Percentiles rank a stretch among this genome's conserved stretches.
Evolutionary conservation across 1,140 invertebrate species (phyloP).

Genomic region (Chlorops oryzae): DNA sequence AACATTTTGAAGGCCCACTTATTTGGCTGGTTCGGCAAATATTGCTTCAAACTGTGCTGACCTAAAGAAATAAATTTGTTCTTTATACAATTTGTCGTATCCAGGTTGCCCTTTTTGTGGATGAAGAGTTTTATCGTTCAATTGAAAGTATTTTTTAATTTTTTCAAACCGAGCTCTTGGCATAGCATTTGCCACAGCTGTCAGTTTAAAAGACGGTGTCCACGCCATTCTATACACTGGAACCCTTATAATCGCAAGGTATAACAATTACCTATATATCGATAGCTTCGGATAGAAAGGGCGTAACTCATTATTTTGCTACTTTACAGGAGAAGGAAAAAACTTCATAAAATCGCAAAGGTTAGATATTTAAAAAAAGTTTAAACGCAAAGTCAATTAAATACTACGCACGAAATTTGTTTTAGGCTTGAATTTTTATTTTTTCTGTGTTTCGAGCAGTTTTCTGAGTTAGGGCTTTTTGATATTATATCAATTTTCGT

Average conservation of each 20-base stretch:
- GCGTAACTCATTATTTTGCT: too few relatives aligned
- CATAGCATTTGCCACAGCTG: constrained; percentile 5
- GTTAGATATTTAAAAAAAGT: too few relatives aligned
- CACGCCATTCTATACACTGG: constrained; percentile 5
- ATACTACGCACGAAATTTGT: too few relatives aligned
- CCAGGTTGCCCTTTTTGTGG: not conserved
- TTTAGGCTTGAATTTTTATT: too few relatives aligned
- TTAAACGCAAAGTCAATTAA: too few relatives aligned
- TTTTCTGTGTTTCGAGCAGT: too few relatives aligned
- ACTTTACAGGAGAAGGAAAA: too few relatives aligned
- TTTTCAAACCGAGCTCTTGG: constrained; percentile 12
- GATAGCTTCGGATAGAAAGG: too few relatives aligned
- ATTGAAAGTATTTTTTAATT: constrained; percentile 9
- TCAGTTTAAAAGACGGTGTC: constrained; percentile 7
- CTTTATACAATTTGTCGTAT: constrained; percentile 13
- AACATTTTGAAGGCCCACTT: constrained; percentile 14
- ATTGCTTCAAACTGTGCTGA: constrained; percentile 2
- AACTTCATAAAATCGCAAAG: too few relatives aligned
- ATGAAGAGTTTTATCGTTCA: constrained; percentile 9
- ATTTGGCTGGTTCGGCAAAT: constrained; percentile 1
- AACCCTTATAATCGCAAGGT: constrained; percentile 8
- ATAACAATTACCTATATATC: constrained; percentile 6
- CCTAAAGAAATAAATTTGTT: not conserved
- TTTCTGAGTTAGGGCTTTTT: too few relatives aligned
- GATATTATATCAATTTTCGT: too few relatives aligned